A percentile compares a stretch with the other conserved stretches of the same genome.
phyloP scores from a whole-genome alignment of 2,113 vertebrate genomes.

The Puffinus mauretanicus region DNA sequence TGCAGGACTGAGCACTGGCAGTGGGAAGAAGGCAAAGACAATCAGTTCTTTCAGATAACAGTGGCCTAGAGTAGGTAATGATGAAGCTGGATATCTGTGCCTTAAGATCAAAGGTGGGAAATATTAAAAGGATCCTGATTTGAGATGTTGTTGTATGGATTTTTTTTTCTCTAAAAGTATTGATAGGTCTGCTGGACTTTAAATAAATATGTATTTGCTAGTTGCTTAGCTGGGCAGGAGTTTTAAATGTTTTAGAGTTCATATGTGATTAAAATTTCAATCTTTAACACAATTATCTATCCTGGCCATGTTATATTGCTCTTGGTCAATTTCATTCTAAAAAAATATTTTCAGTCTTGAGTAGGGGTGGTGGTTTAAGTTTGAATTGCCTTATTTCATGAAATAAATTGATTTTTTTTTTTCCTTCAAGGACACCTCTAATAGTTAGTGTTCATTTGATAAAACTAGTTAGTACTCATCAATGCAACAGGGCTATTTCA shows the following conservation, averaged over 20 bases:
- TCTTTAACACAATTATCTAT: neutral
- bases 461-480: neutral
- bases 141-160: neutral
- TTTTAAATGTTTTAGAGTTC: neutral
- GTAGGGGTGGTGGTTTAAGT: neutral
- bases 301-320: neutral
- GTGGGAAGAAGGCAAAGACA: neutral
- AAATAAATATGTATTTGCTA: neutral
- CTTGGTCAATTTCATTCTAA: neutral
- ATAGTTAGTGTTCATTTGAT: neutral
- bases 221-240: neutral
- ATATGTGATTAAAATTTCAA: rapidly evolving
- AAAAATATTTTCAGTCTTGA: neutral
- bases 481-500: neutral
- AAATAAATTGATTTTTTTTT: neutral
- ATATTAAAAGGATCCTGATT: neutral
- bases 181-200: neutral
- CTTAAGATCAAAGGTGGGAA: neutral
- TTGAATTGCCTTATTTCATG: neutral
- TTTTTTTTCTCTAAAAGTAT: neutral
- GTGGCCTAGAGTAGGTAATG: neutral
- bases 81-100: neutral
- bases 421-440: neutral
- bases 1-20: neutral
- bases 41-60: neutral